Evolutionary conservation across 2,888 invertebrate genomes (phyloP), one percentile per base, ranked within the genome.

Genomic region (Cantharis nigra): DNA sequence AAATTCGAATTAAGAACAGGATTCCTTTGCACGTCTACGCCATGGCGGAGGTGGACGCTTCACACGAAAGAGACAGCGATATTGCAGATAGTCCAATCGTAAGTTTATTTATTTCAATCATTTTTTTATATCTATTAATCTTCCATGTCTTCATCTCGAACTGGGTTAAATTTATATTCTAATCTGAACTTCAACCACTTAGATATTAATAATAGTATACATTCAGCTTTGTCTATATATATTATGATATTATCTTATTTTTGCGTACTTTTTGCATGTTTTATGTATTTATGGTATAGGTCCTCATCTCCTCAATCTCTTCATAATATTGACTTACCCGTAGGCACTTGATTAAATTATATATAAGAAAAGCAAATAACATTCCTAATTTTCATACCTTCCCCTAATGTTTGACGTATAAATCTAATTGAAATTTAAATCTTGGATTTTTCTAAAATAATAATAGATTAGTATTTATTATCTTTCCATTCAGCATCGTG

Each of bases 1-100:
- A 95, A 92, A 95, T 95, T 95, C 93, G 95, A 92, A 94, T 95
- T 90, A 95, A 95, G 93, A 95, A 95, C 89, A 93, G 94, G 91
- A 94, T 95, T 88, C 95, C 95, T 90, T 92, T 95, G 89, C 94
- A 94, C 91, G 94, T 94, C 91, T 95, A 95, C 92, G 93, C 93
- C 90, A 94, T 94, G 94, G 49, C 49, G 49, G 95, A 92, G 87
- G 90, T 91, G 89, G 90, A 90, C 80, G 90, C 90, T 82, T 9
- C 49, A 49, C 91, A 91, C 83, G 89, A 88, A 81, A 84, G 93
- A 85, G 94, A 94, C 85, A 93, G 93, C 88, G 94, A 94, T 89
- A 89, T 93, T 82, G 95, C 94, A 82, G 95, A 94, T 82, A 91
- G 92, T 86, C 92, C 92, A 73, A 90, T 94, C 93, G 94, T 95